These are phyloP conservation scores for Periplaneta americana DNA, from an alignment of 1,140 invertebrate species.

Conservation along the genomic window DNA sequence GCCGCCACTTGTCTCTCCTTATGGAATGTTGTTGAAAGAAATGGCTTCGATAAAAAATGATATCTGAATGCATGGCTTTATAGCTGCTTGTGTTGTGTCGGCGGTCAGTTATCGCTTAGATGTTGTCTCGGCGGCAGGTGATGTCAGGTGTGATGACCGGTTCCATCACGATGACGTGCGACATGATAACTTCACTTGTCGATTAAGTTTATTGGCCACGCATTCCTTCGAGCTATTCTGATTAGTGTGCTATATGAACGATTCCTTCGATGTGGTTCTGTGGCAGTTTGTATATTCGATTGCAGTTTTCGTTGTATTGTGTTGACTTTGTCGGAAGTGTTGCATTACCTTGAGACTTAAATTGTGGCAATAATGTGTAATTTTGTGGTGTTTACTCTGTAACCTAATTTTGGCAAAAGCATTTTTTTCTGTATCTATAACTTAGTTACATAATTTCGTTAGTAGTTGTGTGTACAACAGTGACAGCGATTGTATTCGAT, in stretches of 20 bases:
- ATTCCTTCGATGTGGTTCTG: neutral
- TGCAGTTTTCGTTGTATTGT: too few species aligned
- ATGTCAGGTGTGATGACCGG: neutral
- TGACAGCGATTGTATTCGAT: too few species aligned
- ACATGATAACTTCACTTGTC: neutral
- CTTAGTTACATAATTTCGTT: too few species aligned
- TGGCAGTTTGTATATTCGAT: neutral
- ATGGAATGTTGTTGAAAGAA: neutral
- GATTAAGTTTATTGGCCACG: neutral
- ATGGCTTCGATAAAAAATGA: neutral
- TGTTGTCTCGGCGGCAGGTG: neutral
- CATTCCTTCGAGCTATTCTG: too few species aligned
- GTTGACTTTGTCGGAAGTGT: too few species aligned
- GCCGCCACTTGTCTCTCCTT: neutral
- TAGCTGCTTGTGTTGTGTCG: neutral
- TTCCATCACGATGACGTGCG: neutral
- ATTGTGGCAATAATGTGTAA: too few species aligned
- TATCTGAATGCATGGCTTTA: neutral
- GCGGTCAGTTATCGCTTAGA: neutral
- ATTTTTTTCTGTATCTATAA: too few species aligned
- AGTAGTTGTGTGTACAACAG: too few species aligned
- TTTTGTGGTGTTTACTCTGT: too few species aligned
- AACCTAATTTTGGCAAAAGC: too few species aligned
- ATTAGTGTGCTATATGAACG: too few species aligned
- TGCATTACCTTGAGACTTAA: too few species aligned